phyloP scores from a whole-genome alignment of 2,113 vertebrate species.

The Colossoma macropomum region DNA sequence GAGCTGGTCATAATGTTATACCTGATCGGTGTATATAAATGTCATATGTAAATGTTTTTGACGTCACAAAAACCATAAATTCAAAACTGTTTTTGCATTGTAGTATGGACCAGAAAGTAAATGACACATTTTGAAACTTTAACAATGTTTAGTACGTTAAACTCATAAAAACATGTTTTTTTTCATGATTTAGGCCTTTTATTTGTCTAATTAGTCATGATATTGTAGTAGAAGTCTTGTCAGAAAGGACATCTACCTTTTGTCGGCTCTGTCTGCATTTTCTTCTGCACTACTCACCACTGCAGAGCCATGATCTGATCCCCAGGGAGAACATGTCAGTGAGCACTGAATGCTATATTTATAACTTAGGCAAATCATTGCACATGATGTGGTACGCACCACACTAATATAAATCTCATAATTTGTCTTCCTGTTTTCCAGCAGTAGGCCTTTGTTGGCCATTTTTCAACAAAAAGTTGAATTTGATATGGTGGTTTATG shows the following conservation, averaged over 20 bases:
- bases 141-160: too few relatives aligned
- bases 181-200: too few relatives aligned
- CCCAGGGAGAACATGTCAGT: slow-evolving; percentile 29
- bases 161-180: too few relatives aligned
- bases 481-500: not conserved
- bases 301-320: slow-evolving; percentile 46
- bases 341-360: slow-evolving; percentile 39
- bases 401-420: not conserved
- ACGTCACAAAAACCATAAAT: too few relatives aligned
- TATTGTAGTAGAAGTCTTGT: not conserved
- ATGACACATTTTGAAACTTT: too few relatives aligned
- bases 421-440: not conserved
- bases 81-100: too few relatives aligned
- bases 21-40: too few relatives aligned
- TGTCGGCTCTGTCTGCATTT: slow-evolving; percentile 20
- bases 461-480: not conserved
- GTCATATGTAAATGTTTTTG: too few relatives aligned
- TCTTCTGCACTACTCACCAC: slow-evolving; percentile 28
- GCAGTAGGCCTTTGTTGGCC: not conserved
- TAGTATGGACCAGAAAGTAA: too few relatives aligned
- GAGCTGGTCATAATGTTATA: too few relatives aligned
- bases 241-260: not conserved
- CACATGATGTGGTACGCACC: not conserved
- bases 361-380: slow-evolving; percentile 17
- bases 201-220: not conserved